Conservation (phyloP, 35 echinoderm and acorn worm genomes). For the Patiria miniata region DNA sequence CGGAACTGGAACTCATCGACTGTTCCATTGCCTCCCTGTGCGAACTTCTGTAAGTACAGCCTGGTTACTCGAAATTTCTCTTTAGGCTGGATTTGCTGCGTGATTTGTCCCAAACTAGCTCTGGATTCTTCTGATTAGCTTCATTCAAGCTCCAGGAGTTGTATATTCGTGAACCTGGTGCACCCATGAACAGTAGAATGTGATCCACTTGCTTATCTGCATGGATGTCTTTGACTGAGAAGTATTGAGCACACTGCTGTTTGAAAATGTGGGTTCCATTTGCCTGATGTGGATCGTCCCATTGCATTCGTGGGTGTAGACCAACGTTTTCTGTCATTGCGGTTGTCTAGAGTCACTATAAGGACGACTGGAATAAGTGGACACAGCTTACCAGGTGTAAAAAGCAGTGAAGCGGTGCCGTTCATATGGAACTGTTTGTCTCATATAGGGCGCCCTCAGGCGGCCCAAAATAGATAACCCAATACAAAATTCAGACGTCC, state of each 20-base stretch:
- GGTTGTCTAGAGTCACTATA: no score
- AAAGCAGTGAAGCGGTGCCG: no score
- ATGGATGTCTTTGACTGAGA: constrained; percentile 26
- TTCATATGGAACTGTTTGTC: no score
- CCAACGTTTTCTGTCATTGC: no score
- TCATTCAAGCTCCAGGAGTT: constrained; percentile 19
- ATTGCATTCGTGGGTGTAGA: background rate
- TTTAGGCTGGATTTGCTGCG: constrained; percentile 24
- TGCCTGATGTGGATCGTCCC: background rate
- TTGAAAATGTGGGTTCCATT: background rate
- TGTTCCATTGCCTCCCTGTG: background rate
- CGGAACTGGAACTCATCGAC: constrained; percentile 21
- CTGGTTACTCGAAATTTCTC: constrained; percentile 21
- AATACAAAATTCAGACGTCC: no score
- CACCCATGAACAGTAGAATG: constrained; percentile 33
- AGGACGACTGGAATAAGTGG: no score
- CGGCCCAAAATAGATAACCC: no score
- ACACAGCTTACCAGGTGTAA: no score
- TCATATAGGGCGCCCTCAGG: no score
- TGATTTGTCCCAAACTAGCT: background rate
- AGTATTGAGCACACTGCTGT: constrained; percentile 31
- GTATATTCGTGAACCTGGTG: constrained; percentile 13
- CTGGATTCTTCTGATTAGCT: background rate
- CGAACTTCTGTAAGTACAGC: background rate
- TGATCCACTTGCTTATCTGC: constrained; percentile 38